Conservation (phyloP, 2,888 invertebrate species). For the Morpho deidamia region DNA sequence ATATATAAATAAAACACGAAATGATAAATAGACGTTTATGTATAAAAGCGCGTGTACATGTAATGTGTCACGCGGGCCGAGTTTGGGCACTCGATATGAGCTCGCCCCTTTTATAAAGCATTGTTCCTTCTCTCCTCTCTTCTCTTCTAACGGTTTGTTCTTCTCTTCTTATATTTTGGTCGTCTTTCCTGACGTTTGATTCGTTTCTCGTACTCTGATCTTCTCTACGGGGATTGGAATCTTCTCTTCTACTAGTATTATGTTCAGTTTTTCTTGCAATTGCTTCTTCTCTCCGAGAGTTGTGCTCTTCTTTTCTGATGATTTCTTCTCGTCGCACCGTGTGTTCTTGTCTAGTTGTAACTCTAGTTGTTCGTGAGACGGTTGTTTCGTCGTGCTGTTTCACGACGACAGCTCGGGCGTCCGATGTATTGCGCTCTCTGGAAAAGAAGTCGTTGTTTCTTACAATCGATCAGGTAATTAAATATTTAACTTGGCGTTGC, state of each 20-base stretch:
- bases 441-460: conserved; percentile 25
- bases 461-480: not conserved
- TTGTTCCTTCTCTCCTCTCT: conserved; percentile 45
- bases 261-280: conserved; percentile 24
- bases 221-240: conserved; percentile 35
- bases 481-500: not conserved
- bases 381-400: conserved; percentile 71
- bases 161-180: conserved; percentile 72
- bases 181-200: conserved; percentile 28
- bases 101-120: conserved; percentile 88
- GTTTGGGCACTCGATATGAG: conserved; percentile 87
- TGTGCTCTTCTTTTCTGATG: conserved; percentile 1
- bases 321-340: conserved; percentile 14
- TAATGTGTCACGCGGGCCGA: conserved; percentile 59
- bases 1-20: conserved; percentile 37
- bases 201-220: conserved; percentile 62
- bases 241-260: conserved; percentile 43
- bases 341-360: conserved; percentile 37
- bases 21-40: conserved; percentile 72
- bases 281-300: conserved; percentile 32
- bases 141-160: conserved; percentile 31
- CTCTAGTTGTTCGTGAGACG: conserved; percentile 71
- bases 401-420: conserved; percentile 57
- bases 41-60: conserved; percentile 56
- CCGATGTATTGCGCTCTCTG: conserved; percentile 73